Evolutionary conservation across 2,888 invertebrate genomes (phyloP).

Genomic region (Lepidochrysops patricia): DNA sequence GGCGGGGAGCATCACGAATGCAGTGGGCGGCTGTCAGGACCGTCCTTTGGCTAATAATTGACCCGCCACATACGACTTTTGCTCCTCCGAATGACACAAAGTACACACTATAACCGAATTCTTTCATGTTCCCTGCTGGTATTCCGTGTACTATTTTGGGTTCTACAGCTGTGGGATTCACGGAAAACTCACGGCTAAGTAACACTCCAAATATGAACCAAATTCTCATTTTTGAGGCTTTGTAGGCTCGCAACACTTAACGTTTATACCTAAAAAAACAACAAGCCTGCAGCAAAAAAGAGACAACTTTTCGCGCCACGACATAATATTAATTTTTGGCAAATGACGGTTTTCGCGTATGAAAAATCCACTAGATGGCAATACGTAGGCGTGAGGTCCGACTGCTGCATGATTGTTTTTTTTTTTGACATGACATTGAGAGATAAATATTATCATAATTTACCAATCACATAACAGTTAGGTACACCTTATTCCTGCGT

Average conservation of each 20-base stretch:
- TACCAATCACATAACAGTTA: no score
- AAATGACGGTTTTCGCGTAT: no score
- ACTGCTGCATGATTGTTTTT: no score
- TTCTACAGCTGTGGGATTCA: not conserved
- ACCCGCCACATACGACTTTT: conserved; percentile 30
- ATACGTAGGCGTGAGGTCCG: no score
- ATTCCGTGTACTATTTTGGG: conserved; percentile 21
- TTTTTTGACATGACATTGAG: no score
- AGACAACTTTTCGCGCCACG: not conserved
- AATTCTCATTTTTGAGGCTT: conserved; percentile 15
- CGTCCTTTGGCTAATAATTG: conserved; percentile 33
- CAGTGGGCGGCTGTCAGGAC: conserved; percentile 38
- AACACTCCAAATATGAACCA: conserved; percentile 18
- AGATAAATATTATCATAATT: no score
- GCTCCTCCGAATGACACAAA: conserved; percentile 7
- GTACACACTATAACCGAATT: not conserved
- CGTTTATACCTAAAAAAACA: no score
- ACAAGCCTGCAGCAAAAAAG: not conserved
- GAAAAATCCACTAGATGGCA: no score
- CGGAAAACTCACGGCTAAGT: not conserved
- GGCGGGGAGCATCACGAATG: not conserved
- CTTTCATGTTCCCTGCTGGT: conserved; percentile 22
- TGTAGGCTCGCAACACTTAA: not conserved
- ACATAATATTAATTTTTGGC: no score
- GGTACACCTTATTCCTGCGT: no score